Percentiles rank a stretch among this genome's conserved stretches.
Conservation (phyloP, 1,140 invertebrate genomes). For the Bombus soroeensis region DNA sequence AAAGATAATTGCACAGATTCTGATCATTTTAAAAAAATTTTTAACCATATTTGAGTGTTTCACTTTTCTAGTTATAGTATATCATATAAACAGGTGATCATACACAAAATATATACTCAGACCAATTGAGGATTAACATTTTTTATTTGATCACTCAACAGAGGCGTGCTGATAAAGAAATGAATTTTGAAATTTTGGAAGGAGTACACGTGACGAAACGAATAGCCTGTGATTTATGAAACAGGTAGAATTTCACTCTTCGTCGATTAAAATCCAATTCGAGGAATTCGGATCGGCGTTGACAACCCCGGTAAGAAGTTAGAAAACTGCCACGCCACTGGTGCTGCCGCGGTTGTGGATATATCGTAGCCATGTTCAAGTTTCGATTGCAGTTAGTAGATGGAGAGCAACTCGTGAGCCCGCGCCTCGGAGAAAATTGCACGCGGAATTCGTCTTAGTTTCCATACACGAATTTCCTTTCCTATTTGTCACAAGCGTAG, state of each 20-base stretch:
- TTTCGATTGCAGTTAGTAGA: conserved; percentile 3
- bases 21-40: too few species aligned
- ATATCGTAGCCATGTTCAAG: not conserved
- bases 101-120: too few species aligned
- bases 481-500: conserved; percentile 25
- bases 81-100: too few species aligned
- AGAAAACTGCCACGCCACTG: not conserved
- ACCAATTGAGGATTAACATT: too few species aligned
- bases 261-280: not conserved
- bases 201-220: not conserved
- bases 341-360: not conserved
- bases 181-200: not conserved
- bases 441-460: conserved; percentile 22
- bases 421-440: not conserved
- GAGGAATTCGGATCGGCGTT: not conserved
- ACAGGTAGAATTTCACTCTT: too few species aligned
- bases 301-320: not conserved
- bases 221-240: not conserved
- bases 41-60: too few species aligned
- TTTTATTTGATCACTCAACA: not conserved
- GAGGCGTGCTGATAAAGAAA: too few species aligned
- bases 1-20: too few species aligned
- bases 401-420: not conserved
- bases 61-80: too few species aligned
- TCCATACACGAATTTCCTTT: conserved; percentile 22